Conservation (phyloP, 2,797 vertebrate species). For the Hypotaenidia philippensis region DNA sequence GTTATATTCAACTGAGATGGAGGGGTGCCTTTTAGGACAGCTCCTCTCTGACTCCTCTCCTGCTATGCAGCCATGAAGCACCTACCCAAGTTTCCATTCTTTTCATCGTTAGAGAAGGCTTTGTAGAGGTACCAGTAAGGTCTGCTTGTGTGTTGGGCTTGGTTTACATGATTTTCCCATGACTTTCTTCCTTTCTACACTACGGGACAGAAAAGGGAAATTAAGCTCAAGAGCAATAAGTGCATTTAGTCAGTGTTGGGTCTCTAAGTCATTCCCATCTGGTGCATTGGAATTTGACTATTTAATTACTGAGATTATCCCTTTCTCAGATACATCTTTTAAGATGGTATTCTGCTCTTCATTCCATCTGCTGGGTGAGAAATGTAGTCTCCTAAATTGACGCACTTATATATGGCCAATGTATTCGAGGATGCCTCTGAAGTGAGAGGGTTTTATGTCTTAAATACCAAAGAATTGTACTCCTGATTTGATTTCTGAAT, state of each 20-base stretch:
- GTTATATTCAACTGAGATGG: not conserved
- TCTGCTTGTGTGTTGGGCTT: not conserved
- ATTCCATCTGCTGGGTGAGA: not conserved
- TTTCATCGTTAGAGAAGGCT: not conserved
- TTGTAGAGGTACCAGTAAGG: not conserved
- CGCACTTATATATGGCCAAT: not conserved
- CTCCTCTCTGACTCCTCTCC: not conserved
- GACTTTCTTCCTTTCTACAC: not conserved
- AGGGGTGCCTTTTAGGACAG: not conserved
- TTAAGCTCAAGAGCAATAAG: not conserved
- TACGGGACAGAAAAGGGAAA: not conserved
- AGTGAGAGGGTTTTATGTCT: not conserved
- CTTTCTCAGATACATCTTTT: not conserved
- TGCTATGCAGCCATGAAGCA: not conserved
- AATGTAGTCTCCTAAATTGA: not conserved
- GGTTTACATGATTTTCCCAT: not conserved
- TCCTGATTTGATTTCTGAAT: not conserved
- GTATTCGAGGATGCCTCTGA: not conserved
- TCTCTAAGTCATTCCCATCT: not conserved
- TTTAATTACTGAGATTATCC: not conserved
- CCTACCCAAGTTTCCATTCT: not conserved
- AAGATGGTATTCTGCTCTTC: not conserved
- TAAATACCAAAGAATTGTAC: not conserved
- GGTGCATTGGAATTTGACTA: not conserved
- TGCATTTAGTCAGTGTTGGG: accelerated